phyloP scores from a whole-genome alignment of 2,797 vertebrate genomes.

The Huso huso region DNA sequence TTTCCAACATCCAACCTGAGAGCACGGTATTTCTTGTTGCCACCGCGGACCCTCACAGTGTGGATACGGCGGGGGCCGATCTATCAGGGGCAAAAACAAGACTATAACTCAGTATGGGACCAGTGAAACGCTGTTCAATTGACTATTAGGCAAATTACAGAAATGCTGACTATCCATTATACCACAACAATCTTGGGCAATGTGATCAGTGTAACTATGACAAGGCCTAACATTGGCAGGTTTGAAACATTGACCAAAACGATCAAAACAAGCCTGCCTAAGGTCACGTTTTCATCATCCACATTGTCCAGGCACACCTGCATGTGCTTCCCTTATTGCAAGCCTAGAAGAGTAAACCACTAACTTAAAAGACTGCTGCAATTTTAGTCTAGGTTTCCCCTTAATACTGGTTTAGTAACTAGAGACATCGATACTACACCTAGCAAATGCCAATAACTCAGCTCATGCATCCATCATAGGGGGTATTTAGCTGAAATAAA shows the following conservation, averaged over 20 bases:
- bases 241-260: conserved; percentile 65
- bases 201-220: conserved; percentile 97
- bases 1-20: conserved; percentile 88
- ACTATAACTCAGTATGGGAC: neutral
- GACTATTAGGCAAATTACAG: neutral
- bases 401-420: no score
- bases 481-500: neutral
- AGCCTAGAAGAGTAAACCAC: no score
- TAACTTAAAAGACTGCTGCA: no score
- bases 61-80: conserved; percentile 92
- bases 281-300: conserved; percentile 80
- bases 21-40: conserved; percentile 95
- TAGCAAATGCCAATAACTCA: neutral
- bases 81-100: conserved; percentile 39
- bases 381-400: no score
- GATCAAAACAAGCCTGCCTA: conserved; percentile 67
- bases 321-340: no score
- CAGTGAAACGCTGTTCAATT: neutral
- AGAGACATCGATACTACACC: no score
- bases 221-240: conserved; percentile 72
- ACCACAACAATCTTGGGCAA: conserved; percentile 21
- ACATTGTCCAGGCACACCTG: conserved; percentile 33
- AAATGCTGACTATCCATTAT: neutral
- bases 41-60: conserved; percentile 88
- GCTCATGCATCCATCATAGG: neutral